Conservation (phyloP, 2,113 vertebrate species). For the Oreochromis tanganicae region DNA sequence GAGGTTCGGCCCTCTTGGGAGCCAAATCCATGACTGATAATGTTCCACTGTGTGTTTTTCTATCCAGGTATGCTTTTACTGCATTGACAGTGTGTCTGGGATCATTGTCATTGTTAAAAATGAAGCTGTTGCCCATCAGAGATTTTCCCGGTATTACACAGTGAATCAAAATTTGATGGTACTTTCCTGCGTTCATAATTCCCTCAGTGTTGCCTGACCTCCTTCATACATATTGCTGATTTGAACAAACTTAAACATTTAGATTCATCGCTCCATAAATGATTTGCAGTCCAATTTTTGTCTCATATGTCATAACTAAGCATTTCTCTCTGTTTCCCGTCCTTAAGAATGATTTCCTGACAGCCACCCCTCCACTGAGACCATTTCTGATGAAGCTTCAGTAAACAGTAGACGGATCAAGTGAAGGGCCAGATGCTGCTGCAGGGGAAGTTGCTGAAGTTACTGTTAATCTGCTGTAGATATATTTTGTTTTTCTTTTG, state of each 20-base stretch:
- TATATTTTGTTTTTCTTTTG: background rate
- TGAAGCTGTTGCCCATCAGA: background rate
- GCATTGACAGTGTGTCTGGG: background rate
- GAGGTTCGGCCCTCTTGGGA: background rate
- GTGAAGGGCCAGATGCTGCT: background rate
- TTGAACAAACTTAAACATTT: background rate
- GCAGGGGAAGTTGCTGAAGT: background rate
- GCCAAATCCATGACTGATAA: background rate
- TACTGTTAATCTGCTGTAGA: background rate
- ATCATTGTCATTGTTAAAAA: background rate
- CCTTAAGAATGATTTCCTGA: background rate
- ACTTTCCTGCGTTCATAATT: background rate
- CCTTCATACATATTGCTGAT: background rate
- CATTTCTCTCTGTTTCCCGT: background rate
- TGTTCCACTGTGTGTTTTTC: background rate
- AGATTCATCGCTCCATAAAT: background rate
- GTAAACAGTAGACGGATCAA: background rate
- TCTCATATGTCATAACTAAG: background rate
- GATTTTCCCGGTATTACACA: background rate
- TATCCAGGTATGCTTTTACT: background rate
- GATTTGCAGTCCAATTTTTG: accelerated
- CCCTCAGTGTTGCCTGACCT: background rate
- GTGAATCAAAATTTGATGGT: background rate
- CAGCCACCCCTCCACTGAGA: background rate
- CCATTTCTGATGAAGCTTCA: background rate